Conservation (phyloP, 2,797 vertebrate genomes). For the Eptatretus atami region DNA sequence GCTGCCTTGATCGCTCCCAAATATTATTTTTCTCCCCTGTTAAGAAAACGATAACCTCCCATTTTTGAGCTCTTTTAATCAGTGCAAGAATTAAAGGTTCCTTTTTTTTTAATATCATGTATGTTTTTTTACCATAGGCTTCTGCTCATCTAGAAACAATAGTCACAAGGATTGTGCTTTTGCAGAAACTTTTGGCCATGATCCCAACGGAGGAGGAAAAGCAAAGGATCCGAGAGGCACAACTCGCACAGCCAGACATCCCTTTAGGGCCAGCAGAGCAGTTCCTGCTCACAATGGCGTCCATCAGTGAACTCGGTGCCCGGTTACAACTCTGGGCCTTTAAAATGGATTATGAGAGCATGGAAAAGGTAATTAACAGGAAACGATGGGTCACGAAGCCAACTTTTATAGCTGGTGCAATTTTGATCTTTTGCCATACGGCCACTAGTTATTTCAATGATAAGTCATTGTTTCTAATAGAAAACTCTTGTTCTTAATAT, state of each 20-base stretch:
- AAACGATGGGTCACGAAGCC: too few relatives aligned
- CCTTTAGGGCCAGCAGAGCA: conserved; percentile 70
- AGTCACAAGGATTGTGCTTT: neutral
- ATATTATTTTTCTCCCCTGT: too few relatives aligned
- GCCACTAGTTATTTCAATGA: too few relatives aligned
- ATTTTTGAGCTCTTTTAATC: too few relatives aligned
- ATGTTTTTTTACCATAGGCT: neutral
- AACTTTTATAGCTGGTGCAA: too few relatives aligned
- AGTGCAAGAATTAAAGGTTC: too few relatives aligned
- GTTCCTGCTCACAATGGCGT: conserved; percentile 76
- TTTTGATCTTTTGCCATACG: too few relatives aligned
- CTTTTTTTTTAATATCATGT: too few relatives aligned
- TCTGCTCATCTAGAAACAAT: neutral
- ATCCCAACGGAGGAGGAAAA: conserved; percentile 86
- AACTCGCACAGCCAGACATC: conserved; percentile 51
- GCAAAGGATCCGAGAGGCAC: conserved; percentile 83
- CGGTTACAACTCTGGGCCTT: conserved; percentile 94
- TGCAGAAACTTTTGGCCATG: conserved; percentile 88
- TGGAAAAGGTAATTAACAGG: conserved; percentile 28
- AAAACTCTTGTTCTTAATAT: too few relatives aligned
- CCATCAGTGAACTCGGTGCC: conserved; percentile 65
- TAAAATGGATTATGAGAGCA: conserved; percentile 83
- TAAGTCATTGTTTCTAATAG: too few relatives aligned
- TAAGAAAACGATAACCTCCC: too few relatives aligned
- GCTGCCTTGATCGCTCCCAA: too few relatives aligned